phyloP scores from a whole-genome alignment of 2,797 vertebrate species.

The Lates japonicus region DNA sequence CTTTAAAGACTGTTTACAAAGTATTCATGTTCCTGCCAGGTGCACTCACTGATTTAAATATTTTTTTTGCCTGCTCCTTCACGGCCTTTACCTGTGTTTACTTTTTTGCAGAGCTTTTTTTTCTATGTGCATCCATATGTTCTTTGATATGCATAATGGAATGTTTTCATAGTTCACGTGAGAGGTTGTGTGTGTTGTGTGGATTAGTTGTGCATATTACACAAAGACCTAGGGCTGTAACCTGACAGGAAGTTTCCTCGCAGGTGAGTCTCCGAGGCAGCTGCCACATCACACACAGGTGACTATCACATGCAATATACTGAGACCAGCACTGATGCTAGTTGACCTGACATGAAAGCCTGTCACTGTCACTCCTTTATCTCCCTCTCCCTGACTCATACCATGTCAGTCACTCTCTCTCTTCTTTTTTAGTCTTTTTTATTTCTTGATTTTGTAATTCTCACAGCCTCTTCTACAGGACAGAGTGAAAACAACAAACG shows the following conservation, averaged over 20 bases:
- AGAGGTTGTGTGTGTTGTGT: conserved; percentile 18
- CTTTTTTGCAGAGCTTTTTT: not conserved
- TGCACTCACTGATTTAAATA: conserved; percentile 3
- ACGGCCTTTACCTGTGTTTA: not conserved
- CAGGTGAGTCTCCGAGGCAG: conserved; percentile 55
- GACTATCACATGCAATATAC: conserved; percentile 59
- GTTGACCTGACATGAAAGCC: conserved; percentile 52
- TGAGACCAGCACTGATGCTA: conserved; percentile 61
- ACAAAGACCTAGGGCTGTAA: conserved; percentile 63
- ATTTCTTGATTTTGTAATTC: conserved; percentile 47
- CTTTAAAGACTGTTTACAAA: conserved; percentile 20
- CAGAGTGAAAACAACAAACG: conserved; percentile 1
- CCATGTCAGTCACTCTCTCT: conserved; percentile 40
- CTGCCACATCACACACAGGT: conserved; percentile 62
- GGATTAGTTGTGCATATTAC: conserved; percentile 22
- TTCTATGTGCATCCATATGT: conserved; percentile 5
- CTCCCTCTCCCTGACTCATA: conserved; percentile 18
- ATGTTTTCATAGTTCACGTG: conserved; percentile 10
- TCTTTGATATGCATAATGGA: conserved; percentile 19
- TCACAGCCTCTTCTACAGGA: conserved; percentile 27
- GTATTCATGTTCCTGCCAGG: not conserved
- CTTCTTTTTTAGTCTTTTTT: conserved; percentile 18
- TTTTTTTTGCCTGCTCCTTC: not conserved
- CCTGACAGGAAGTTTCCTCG: conserved; percentile 71
- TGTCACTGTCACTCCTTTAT: conserved; percentile 36